phyloP scores from a whole-genome alignment of 2,797 vertebrate species.

The Arvicola amphibius region DNA sequence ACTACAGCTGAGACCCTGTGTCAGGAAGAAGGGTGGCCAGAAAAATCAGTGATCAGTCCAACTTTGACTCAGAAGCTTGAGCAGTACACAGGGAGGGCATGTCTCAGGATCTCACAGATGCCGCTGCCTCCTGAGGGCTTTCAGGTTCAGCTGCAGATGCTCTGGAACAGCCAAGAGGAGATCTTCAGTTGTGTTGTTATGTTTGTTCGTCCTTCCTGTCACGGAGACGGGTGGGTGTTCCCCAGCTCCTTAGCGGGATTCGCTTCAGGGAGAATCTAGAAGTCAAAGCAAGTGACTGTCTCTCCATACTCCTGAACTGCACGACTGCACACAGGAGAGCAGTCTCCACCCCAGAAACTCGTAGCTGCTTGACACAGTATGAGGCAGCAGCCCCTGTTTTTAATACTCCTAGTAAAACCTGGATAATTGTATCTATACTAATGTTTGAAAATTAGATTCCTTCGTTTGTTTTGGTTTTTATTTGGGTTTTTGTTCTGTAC shows the following conservation, averaged over 20 bases:
- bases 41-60: too few species aligned
- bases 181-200: background rate
- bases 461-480: background rate
- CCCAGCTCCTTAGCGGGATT: slow-evolving; percentile 44
- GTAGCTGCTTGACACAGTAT: background rate
- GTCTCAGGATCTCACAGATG: background rate
- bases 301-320: background rate
- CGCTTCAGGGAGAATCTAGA: slow-evolving; percentile 66
- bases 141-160: background rate
- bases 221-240: background rate
- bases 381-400: background rate
- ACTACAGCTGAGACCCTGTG: background rate
- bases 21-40: background rate
- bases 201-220: background rate
- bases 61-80: too few species aligned
- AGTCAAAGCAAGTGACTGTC: slow-evolving; percentile 40
- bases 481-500: background rate
- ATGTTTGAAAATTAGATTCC: background rate
- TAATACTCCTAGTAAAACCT: background rate
- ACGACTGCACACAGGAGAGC: background rate
- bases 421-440: background rate
- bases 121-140: background rate
- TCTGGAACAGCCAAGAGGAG: background rate
- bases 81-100: too few species aligned
- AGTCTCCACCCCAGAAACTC: slow-evolving; percentile 53